These are phyloP conservation scores for Dolichomitus sp. DNA, from an alignment of 2,888 invertebrate genomes.

Conservation along the genomic window DNA sequence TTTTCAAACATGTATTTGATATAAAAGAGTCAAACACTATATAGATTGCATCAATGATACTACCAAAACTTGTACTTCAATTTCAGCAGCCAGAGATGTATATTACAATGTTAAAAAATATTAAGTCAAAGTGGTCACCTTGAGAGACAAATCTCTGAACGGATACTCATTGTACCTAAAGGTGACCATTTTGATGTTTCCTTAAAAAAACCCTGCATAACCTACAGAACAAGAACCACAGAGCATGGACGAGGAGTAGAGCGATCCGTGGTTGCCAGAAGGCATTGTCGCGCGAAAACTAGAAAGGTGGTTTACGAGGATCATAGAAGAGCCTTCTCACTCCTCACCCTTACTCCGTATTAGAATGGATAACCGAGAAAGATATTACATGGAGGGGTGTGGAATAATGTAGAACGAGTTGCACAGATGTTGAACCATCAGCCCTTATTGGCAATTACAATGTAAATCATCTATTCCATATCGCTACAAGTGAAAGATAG, in stretches of 20 bases:
- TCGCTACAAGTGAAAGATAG: background rate
- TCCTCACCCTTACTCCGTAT: background rate
- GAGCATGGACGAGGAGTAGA: slow-evolving; percentile 22
- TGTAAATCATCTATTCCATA: background rate
- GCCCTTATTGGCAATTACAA: background rate
- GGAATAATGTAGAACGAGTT: slow-evolving; percentile 2
- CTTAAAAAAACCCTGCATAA: too few species aligned
- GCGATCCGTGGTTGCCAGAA: slow-evolving; percentile 3
- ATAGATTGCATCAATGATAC: background rate
- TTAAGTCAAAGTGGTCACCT: background rate
- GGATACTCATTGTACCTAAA: background rate
- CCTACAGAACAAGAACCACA: background rate
- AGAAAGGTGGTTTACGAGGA: slow-evolving; percentile 44
- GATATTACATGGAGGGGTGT: slow-evolving; percentile 19
- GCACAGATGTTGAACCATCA: background rate
- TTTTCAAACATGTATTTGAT: background rate
- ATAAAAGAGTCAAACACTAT: background rate
- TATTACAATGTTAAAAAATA: background rate
- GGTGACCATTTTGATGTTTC: too few species aligned
- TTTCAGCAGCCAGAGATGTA: background rate
- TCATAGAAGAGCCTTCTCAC: slow-evolving; percentile 9
- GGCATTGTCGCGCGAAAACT: slow-evolving; percentile 34
- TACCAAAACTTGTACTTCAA: background rate
- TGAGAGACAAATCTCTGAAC: background rate
- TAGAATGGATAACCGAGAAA: slow-evolving; percentile 4